phyloP scores from a whole-genome alignment of 1,140 invertebrate genomes.

The Vanessa tameamea region DNA sequence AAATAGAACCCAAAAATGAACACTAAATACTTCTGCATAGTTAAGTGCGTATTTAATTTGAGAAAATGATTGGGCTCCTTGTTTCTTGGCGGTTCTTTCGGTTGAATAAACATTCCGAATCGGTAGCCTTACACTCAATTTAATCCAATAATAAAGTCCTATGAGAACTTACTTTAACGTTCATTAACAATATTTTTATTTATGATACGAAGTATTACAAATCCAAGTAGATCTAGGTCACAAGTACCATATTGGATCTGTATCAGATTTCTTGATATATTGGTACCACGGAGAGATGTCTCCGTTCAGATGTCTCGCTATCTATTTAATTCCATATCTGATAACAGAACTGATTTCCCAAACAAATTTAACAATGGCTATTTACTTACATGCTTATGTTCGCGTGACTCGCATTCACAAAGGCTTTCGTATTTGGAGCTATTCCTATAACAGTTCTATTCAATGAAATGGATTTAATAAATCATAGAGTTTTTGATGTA shows the following conservation, averaged over 20 bases:
- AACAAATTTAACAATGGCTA: slow-evolving; percentile 3
- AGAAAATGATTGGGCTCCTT: no score
- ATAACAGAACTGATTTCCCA: slow-evolving; percentile 3
- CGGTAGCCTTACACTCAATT: no score
- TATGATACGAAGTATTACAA: no score
- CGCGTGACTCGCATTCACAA: neutral
- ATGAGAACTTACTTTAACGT: no score
- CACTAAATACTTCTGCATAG: no score
- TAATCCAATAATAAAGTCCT: no score
- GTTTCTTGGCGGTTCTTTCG: no score
- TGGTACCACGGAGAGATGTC: neutral
- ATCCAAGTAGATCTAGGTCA: no score
- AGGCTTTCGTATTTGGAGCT: neutral
- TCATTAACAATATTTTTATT: no score
- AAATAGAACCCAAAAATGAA: no score
- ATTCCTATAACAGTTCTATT: neutral
- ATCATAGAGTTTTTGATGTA: neutral
- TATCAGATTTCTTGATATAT: neutral
- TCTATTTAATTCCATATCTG: slow-evolving; percentile 5
- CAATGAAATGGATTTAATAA: slow-evolving; percentile 1
- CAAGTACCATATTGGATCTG: neutral
- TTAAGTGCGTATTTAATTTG: no score
- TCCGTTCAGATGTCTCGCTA: neutral
- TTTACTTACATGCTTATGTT: neutral
- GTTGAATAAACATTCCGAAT: no score